Evolutionary conservation across 2,888 invertebrate species (phyloP).

Genomic region (Tolmerus cingulatus): DNA sequence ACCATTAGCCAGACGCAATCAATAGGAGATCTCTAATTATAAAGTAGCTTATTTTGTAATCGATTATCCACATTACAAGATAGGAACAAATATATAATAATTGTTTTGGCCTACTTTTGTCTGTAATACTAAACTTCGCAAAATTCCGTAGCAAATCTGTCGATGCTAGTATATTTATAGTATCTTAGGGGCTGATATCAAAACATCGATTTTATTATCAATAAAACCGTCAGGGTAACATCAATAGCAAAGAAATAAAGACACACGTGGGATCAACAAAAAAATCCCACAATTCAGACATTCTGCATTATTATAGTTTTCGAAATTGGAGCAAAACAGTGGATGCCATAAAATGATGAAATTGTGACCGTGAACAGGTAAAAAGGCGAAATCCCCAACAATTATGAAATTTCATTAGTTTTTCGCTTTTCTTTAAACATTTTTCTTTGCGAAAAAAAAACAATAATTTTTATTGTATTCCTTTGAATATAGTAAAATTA

Average conservation of each 20-base stretch:
- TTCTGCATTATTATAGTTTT: neutral
- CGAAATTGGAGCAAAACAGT: constrained; percentile 20
- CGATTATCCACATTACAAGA: no score
- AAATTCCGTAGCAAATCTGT: no score
- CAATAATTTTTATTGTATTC: neutral
- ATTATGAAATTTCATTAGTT: neutral
- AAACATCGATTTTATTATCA: neutral
- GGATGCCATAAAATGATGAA: neutral
- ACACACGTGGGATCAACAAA: neutral
- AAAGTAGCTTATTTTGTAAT: no score
- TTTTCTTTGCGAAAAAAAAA: neutral
- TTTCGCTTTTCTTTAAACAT: neutral
- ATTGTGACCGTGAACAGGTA: constrained; percentile 9
- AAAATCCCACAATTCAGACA: neutral
- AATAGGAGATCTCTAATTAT: no score
- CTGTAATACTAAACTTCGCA: no score
- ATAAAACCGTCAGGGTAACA: neutral
- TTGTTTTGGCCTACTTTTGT: no score
- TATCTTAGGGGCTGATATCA: no score
- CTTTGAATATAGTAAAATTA: neutral
- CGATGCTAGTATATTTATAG: no score
- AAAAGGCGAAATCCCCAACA: neutral
- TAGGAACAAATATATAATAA: no score
- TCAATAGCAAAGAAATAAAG: neutral
- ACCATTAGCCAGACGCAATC: neutral